phyloP scores from a whole-genome alignment of 1,140 invertebrate genomes.

The Ostrea denselamellosa region DNA sequence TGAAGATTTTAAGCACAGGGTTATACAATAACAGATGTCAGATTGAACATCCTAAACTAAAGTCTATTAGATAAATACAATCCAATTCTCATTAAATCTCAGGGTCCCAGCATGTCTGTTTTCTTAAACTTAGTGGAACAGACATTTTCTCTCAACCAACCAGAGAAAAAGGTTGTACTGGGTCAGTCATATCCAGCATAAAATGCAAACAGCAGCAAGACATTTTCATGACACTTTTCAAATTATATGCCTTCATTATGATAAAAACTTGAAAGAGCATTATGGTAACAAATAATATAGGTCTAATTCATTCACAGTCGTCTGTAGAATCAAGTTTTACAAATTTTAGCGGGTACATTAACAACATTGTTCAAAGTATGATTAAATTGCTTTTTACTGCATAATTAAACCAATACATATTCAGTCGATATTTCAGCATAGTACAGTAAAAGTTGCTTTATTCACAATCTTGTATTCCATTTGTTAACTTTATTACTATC shows the following conservation, averaged over 20 bases:
- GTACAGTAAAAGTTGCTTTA: too few relatives aligned
- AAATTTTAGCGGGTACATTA: too few relatives aligned
- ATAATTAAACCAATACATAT: too few relatives aligned
- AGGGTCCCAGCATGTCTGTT: not conserved
- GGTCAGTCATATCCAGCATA: not conserved
- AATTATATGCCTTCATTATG: not conserved
- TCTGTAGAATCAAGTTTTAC: too few relatives aligned
- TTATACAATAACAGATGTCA: not conserved
- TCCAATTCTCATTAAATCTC: not conserved
- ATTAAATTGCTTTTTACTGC: too few relatives aligned
- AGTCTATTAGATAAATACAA: constrained; percentile 33
- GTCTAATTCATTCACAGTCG: too few relatives aligned
- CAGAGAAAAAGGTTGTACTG: constrained; percentile 29
- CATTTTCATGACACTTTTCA: not conserved
- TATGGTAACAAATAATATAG: not conserved
- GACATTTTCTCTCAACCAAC: not conserved
- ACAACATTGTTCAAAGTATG: too few relatives aligned
- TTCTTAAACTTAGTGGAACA: constrained; percentile 1
- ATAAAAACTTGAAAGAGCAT: not conserved
- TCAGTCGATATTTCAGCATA: too few relatives aligned
- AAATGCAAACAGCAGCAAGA: not conserved
- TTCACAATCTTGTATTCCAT: too few relatives aligned
- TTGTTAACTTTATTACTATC: too few relatives aligned
- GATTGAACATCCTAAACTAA: not conserved
- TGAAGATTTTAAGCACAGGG: not conserved